Percentiles rank a stretch among this genome's conserved stretches.
Evolutionary conservation across 2,113 vertebrate genomes (phyloP).

Genomic region (Delphinus delphis): DNA sequence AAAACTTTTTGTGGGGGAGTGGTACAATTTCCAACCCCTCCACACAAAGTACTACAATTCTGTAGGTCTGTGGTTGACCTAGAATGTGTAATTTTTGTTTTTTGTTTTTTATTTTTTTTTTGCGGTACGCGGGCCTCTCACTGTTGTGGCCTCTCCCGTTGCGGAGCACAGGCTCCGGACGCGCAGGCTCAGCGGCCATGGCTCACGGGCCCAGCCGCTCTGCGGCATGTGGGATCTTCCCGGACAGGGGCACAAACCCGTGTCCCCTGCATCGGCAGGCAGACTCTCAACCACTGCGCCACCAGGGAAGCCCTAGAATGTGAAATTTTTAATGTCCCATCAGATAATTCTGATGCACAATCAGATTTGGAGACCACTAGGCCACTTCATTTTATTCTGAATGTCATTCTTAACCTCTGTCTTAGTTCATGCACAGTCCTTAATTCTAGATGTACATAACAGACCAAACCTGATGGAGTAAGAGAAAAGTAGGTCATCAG

Average conservation of each 20-base stretch:
- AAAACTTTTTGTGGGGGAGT: rapidly evolving
- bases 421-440: neutral
- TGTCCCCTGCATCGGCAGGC: too few relatives aligned
- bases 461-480: neutral
- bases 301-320: neutral
- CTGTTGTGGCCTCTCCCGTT: too few relatives aligned
- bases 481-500: neutral
- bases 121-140: too few relatives aligned
- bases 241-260: too few relatives aligned
- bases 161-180: too few relatives aligned
- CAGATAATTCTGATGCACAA: neutral
- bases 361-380: neutral
- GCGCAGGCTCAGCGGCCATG: too few relatives aligned
- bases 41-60: neutral
- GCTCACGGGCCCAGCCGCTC: too few relatives aligned
- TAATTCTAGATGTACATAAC: neutral
- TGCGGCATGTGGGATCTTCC: too few relatives aligned
- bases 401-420: neutral
- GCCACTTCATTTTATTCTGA: neutral
- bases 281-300: too few relatives aligned
- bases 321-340: neutral
- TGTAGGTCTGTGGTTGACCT: neutral
- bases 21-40: neutral
- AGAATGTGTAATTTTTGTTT: neutral
- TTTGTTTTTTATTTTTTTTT: too few relatives aligned